These are phyloP conservation scores for Thamnophis sirtalis DNA, from an alignment of 2,113 vertebrate genomes.

Conservation along the genomic window DNA sequence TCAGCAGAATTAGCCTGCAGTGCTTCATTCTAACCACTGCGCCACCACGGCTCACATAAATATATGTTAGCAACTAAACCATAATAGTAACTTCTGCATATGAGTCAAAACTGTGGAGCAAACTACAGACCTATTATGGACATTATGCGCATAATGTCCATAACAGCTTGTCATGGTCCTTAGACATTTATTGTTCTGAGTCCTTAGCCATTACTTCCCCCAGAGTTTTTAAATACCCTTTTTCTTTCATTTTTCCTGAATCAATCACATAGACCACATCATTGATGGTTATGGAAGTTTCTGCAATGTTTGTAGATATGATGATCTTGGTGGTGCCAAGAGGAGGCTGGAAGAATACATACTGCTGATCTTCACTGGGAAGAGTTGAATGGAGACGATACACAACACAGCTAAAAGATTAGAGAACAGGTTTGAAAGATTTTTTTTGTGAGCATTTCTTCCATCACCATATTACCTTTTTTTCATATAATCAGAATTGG, in stretches of 20 bases:
- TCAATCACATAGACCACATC: slow-evolving; percentile 96
- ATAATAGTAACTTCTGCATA: neutral
- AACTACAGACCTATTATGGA: neutral
- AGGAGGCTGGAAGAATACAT: slow-evolving; percentile 85
- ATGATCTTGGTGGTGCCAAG: slow-evolving; percentile 90
- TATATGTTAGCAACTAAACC: neutral
- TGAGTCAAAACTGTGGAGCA: no score
- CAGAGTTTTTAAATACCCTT: slow-evolving; percentile 73
- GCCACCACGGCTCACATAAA: neutral
- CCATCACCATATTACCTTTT: neutral
- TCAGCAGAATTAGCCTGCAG: no score
- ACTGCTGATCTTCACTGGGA: slow-evolving; percentile 93
- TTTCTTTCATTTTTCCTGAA: slow-evolving; percentile 97
- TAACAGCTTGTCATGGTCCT: no score
- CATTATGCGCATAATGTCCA: no score
- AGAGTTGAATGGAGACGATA: slow-evolving; percentile 93
- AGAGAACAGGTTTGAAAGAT: neutral
- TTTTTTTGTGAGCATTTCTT: neutral
- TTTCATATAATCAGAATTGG: neutral
- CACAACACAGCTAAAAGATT: slow-evolving; percentile 80
- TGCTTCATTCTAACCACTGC: no score
- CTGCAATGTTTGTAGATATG: slow-evolving; percentile 97
- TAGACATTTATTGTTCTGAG: neutral
- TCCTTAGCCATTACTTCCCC: neutral
- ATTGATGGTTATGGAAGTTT: slow-evolving; percentile 95